Conservation (phyloP, 2,888 invertebrate genomes). For the Eulithis prunata region DNA sequence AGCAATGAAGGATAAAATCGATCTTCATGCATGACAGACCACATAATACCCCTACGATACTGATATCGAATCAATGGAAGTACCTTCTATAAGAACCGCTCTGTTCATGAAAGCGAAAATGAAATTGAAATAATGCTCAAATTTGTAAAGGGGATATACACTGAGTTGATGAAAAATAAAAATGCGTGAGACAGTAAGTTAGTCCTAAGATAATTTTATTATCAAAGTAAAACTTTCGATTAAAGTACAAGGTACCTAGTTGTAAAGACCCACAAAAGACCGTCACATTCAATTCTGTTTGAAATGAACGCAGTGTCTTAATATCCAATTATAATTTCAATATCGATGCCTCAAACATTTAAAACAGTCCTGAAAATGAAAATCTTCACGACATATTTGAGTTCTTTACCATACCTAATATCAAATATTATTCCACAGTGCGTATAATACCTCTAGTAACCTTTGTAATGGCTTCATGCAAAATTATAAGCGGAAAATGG, state of each 20-base stretch:
- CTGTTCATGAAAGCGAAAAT: slow-evolving; percentile 25
- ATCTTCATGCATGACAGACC: slow-evolving; percentile 60
- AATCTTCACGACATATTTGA: background rate
- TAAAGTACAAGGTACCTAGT: too few relatives aligned
- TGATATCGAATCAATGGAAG: slow-evolving; percentile 30
- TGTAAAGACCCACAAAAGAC: too few relatives aligned
- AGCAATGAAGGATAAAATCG: slow-evolving; percentile 55
- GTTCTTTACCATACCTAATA: background rate
- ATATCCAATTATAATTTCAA: slow-evolving; percentile 1
- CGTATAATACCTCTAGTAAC: slow-evolving; percentile 44
- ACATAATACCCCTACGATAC: slow-evolving; percentile 39
- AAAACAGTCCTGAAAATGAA: background rate
- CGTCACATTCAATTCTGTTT: background rate
- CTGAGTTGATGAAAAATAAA: slow-evolving; percentile 20
- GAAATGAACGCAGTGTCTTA: background rate
- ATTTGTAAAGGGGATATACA: slow-evolving; percentile 5
- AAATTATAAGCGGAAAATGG: slow-evolving; percentile 42
- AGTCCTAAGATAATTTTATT: background rate
- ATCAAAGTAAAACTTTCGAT: too few relatives aligned
- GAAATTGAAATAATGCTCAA: slow-evolving; percentile 21
- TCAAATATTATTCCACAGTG: slow-evolving; percentile 50
- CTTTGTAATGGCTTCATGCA: slow-evolving; percentile 43
- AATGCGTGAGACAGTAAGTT: slow-evolving; percentile 42
- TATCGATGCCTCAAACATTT: background rate
- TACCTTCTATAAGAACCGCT: slow-evolving; percentile 13